phyloP scores from a whole-genome alignment of 1,140 invertebrate genomes.

The Piezodorus guildinii region DNA sequence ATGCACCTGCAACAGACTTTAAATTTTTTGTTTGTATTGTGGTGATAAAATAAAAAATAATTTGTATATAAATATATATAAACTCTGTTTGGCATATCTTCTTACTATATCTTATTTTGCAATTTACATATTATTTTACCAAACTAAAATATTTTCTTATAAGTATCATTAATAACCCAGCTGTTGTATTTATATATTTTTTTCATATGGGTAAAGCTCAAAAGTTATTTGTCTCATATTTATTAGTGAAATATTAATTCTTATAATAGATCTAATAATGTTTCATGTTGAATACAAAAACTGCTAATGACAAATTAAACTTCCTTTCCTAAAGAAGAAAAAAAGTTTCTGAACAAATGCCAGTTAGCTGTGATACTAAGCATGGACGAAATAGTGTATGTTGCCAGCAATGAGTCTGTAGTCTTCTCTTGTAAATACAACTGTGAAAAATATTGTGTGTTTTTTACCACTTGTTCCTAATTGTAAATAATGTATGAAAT shows the following conservation, averaged over 20 bases:
- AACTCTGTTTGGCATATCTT: no score
- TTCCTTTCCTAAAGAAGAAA: background rate
- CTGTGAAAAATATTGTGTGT: constrained; percentile 1
- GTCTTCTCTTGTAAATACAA: constrained; percentile 15
- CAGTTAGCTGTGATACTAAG: constrained; percentile 23
- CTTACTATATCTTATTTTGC: no score
- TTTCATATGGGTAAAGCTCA: no score
- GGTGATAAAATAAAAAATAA: no score
- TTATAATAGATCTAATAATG: background rate
- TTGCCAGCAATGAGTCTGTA: background rate
- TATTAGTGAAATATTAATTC: background rate
- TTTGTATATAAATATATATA: no score
- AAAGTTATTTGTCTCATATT: background rate
- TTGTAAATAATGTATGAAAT: constrained; percentile 12
- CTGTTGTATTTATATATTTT: no score
- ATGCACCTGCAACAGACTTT: no score
- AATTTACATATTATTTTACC: no score
- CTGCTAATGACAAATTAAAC: background rate
- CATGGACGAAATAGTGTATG: constrained; percentile 16
- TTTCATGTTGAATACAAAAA: background rate
- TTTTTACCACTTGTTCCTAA: constrained; percentile 14
- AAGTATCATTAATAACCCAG: no score
- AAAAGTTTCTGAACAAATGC: constrained; percentile 3
- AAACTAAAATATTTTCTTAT: no score
- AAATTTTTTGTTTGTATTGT: no score